phyloP scores from a whole-genome alignment of 2,113 vertebrate genomes.

The Orthonyx spaldingii region DNA sequence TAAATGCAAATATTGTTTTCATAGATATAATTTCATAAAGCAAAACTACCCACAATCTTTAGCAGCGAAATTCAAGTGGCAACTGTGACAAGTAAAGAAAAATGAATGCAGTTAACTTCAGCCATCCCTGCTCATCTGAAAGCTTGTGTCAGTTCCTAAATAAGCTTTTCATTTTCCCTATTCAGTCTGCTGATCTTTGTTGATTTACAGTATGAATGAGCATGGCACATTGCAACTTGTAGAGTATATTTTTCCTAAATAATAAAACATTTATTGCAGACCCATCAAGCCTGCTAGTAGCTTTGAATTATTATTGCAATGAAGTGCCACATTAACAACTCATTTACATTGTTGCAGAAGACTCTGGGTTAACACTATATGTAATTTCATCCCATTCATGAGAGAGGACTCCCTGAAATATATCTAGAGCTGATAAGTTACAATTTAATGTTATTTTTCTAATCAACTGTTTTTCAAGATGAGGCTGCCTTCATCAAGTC shows the following conservation, averaged over 20 bases:
- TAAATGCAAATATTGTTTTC: conserved; percentile 73
- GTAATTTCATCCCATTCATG: conserved; percentile 62
- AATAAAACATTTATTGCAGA: conserved; percentile 79
- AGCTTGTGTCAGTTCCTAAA: conserved; percentile 79
- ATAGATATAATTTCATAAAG: conserved; percentile 76
- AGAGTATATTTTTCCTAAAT: conserved; percentile 75
- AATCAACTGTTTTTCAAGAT: neutral
- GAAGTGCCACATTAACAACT: conserved; percentile 72
- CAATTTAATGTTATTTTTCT: conserved; percentile 11
- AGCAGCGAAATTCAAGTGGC: conserved; percentile 76
- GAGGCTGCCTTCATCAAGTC: neutral
- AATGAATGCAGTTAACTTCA: conserved; percentile 77
- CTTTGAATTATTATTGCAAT: conserved; percentile 73
- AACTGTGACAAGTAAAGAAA: conserved; percentile 78
- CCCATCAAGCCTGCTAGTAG: conserved; percentile 70
- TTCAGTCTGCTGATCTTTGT: conserved; percentile 80
- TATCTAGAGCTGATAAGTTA: conserved; percentile 25
- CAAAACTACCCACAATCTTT: conserved; percentile 74
- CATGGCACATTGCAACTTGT: conserved; percentile 72
- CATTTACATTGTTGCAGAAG: conserved; percentile 65
- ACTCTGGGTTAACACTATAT: conserved; percentile 48
- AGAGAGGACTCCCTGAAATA: conserved; percentile 32
- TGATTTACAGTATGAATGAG: conserved; percentile 81
- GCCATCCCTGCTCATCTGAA: conserved; percentile 75
- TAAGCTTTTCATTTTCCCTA: conserved; percentile 81